Evolutionary conservation across 2,113 vertebrate species (phyloP).

Genomic region (Pelvicachromis taeniatus): DNA sequence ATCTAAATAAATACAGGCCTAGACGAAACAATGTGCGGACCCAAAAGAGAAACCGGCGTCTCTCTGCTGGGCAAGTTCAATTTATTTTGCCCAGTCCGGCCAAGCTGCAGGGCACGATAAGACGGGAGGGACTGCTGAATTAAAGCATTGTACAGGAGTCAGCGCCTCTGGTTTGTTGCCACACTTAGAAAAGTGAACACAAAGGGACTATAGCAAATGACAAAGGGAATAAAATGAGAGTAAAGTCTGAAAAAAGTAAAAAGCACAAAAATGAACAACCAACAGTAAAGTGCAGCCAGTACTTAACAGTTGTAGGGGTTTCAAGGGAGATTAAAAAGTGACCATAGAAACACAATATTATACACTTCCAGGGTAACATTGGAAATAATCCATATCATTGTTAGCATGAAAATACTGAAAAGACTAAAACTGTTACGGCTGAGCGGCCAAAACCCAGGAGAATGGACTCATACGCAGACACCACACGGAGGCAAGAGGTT

Average conservation of each 20-base stretch:
- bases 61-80: slow-evolving; percentile 73
- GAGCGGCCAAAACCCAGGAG: too few species aligned
- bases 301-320: not conserved
- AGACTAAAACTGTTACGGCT: not conserved
- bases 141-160: slow-evolving; percentile 43
- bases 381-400: not conserved
- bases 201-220: slow-evolving; percentile 1
- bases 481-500: too few species aligned
- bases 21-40: slow-evolving; percentile 86
- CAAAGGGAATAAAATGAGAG: not conserved
- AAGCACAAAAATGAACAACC: not conserved
- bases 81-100: slow-evolving; percentile 73
- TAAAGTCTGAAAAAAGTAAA: not conserved
- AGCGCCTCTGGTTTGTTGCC: slow-evolving; percentile 4
- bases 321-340: not conserved
- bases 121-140: slow-evolving; percentile 48
- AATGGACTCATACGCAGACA: too few species aligned
- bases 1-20: slow-evolving; percentile 86
- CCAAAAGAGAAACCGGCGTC: slow-evolving; percentile 77
- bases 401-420: not conserved
- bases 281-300: not conserved
- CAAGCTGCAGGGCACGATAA: slow-evolving; percentile 75
- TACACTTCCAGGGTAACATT: not conserved
- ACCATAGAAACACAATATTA: not conserved
- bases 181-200: not conserved